These are phyloP conservation scores for Campaea margaritaria DNA, from an alignment of 2,888 invertebrate species.

Conservation along the genomic window DNA sequence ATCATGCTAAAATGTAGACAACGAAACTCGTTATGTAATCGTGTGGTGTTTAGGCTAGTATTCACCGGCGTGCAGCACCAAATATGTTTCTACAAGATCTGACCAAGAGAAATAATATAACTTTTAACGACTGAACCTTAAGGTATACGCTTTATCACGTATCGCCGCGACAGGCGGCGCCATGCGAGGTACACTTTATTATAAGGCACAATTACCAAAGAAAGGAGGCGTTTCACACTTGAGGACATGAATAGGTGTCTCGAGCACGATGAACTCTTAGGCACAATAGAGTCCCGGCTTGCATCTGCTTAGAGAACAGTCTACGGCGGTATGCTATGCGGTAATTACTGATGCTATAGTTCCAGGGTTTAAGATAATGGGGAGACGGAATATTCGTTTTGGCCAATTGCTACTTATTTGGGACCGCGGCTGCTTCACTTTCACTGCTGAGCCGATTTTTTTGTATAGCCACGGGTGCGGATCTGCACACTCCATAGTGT, in stretches of 20 bases:
- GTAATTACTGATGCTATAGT: constrained; percentile 4
- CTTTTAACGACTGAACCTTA: too few relatives aligned
- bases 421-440: not conserved
- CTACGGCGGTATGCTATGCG: constrained; percentile 2
- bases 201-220: constrained; percentile 50
- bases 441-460: too few relatives aligned
- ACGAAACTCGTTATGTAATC: too few relatives aligned
- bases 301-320: constrained; percentile 11
- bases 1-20: too few relatives aligned
- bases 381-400: constrained; percentile 1
- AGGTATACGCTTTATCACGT: too few relatives aligned
- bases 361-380: not conserved
- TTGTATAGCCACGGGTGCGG: too few relatives aligned
- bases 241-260: constrained; percentile 77
- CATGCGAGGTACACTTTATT: constrained; percentile 9
- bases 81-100: too few relatives aligned
- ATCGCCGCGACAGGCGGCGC: too few relatives aligned
- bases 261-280: constrained; percentile 73
- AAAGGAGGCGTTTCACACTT: constrained; percentile 66
- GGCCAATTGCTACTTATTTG: not conserved
- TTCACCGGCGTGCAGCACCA: too few relatives aligned
- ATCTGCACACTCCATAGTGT: too few relatives aligned
- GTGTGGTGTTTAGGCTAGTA: too few relatives aligned
- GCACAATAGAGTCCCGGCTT: constrained; percentile 55
- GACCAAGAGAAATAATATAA: too few relatives aligned